Base-by-base conservation (phyloP, 2,113 vertebrate genomes). In the Rhinogobius similis region DNA sequence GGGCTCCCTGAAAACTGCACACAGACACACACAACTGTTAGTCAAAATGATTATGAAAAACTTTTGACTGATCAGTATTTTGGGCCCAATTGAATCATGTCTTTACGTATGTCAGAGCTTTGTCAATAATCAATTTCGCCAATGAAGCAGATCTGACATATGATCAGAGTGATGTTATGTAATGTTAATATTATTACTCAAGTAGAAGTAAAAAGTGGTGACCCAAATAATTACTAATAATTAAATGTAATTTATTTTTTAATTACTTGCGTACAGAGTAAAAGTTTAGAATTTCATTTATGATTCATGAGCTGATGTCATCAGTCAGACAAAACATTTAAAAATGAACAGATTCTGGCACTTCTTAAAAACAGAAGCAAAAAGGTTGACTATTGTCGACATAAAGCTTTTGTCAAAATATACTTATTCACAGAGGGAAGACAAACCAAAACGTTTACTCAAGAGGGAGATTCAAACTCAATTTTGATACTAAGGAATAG, bases 1-100 rank as follows among this genome's bases (percentile, higher is more conserved):
- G 85, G 98, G 98, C 86, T 99, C 98, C 96, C 97, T 98, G 96
- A 99, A 99, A 93, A 99, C 78, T 87, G 23, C 61, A 86, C 58
- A 75, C 2, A 75, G 3, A 36, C 46, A 77, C 24, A 83, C 14
- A 72, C 20, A 14, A 52, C 14, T 53, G 59, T n/a, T n/a, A n/a
- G n/a, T n/a, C n/a, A 26, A 24, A 26, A n/a, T 4, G 16, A 50
- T 7, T 21, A 50, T 50, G 46, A 7, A 9, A 21, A 46, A 46
- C 43, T 46, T 11, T 4, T 41, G 39, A 11, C 3, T 12, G 10
- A 13, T 41, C 39, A 41, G 13, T 13, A 41, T 41, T 41, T 41
- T 12, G 3, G 11, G 13, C 39, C 11, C 1, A 41, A 41, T 13
- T 46, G 16, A 46, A 46, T 46, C 7, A 50, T 50, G 18, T 50